Percentiles rank a stretch among this genome's conserved stretches.
Evolutionary conservation across 2,797 vertebrate species (phyloP).

Genomic region (Hyperoplus lanceolatus): DNA sequence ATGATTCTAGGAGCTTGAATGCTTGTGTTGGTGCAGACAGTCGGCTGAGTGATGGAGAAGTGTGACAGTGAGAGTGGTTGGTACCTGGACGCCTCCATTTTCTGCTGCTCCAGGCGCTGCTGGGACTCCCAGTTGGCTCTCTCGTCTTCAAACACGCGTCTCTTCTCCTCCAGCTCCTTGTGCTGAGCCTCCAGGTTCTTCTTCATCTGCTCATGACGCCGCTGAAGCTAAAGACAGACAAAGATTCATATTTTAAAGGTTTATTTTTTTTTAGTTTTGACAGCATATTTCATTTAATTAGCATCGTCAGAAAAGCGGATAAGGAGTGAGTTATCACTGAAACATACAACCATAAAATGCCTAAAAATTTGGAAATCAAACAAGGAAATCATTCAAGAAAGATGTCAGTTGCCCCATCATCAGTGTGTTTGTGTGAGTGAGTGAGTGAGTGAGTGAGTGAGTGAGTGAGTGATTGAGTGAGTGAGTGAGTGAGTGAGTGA

Average conservation of each 20-base stretch:
- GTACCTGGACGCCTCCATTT: conserved; percentile 91
- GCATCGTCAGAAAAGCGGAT: neutral
- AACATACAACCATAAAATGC: too few species aligned
- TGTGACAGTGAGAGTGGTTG: neutral
- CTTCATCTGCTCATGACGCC: conserved; percentile 98
- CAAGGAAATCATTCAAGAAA: neutral
- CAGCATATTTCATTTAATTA: neutral
- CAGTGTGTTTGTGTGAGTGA: neutral
- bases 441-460: conserved; percentile 12
- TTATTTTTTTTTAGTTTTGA: neutral
- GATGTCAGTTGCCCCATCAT: neutral
- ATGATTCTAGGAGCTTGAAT: neutral
- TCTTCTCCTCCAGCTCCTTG: conserved; percentile 96
- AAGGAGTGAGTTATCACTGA: neutral
- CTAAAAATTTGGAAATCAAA: neutral
- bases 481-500: conserved; percentile 17
- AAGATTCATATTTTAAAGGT: neutral
- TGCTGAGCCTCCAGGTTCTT: conserved; percentile 99
- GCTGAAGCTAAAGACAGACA: conserved; percentile 87
- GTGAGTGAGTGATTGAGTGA: conserved; percentile 17
- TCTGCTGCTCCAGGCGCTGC: conserved; percentile 97
- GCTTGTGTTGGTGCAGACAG: neutral
- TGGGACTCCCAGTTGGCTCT: conserved; percentile 94
- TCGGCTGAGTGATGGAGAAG: neutral
- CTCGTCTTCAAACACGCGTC: conserved; percentile 96